Evolutionary conservation across 2,113 vertebrate genomes (phyloP).

Genomic region (Erythrocercus mccallii): DNA sequence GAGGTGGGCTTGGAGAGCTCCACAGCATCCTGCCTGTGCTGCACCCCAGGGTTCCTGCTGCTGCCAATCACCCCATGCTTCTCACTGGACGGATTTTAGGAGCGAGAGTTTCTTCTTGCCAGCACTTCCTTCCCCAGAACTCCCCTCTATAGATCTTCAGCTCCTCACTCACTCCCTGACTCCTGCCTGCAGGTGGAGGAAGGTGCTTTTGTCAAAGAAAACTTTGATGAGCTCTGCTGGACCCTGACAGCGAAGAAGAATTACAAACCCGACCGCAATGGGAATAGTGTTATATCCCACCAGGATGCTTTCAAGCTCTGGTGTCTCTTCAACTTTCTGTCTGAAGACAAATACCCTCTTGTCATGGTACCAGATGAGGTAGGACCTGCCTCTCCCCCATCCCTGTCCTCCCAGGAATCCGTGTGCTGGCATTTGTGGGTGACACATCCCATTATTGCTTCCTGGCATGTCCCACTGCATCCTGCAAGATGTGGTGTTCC

Average conservation of each 20-base stretch:
- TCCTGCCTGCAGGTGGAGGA: constrained; percentile 82
- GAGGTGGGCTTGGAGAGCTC: not conserved
- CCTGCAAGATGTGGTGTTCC: not conserved
- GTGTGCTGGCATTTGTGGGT: not conserved
- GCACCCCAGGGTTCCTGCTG: not conserved
- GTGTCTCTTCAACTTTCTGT: constrained; percentile 98
- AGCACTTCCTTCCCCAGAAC: not conserved
- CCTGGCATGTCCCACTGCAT: not conserved
- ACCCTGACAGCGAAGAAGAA: constrained; percentile 96
- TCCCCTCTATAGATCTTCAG: not conserved
- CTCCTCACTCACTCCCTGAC: not conserved
- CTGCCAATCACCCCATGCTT: not conserved
- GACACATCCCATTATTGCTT: not conserved
- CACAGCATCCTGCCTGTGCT: not conserved
- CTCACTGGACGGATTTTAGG: not conserved
- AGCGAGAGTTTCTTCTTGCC: not conserved
- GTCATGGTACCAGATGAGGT: constrained; percentile 96
- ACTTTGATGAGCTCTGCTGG: constrained; percentile 95
- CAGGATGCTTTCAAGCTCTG: constrained; percentile 90
- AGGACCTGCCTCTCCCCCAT: not conserved
- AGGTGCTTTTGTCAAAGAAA: constrained; percentile 88
- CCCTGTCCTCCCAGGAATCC: not conserved
- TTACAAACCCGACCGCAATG: constrained; percentile 80
- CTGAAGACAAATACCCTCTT: constrained; percentile 94
- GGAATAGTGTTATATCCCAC: constrained; percentile 76